Evolutionary conservation across 2,888 invertebrate species (phyloP).

Genomic region (Adelognathus sp.): DNA sequence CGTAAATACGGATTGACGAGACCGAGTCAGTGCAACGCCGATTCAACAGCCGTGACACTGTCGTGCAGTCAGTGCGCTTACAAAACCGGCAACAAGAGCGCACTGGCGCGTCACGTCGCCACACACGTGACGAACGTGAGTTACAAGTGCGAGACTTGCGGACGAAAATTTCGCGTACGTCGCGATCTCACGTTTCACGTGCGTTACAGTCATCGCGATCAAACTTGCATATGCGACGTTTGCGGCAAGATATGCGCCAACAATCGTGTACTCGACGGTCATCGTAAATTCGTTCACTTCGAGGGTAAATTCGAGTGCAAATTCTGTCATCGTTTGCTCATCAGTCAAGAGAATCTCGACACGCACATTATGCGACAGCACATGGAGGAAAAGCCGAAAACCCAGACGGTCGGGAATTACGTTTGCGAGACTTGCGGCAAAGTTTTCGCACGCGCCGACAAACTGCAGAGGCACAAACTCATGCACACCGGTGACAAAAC

Average conservation of each 20-base stretch:
- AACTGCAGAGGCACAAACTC: slow-evolving; percentile 75
- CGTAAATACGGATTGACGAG: background rate
- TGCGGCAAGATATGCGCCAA: slow-evolving; percentile 76
- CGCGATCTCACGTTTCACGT: slow-evolving; percentile 61
- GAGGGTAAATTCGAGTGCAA: slow-evolving; percentile 77
- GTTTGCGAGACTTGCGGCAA: slow-evolving; percentile 80
- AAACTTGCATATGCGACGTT: slow-evolving; percentile 64
- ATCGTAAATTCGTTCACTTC: slow-evolving; percentile 77
- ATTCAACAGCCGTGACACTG: background rate
- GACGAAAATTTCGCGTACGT: slow-evolving; percentile 50
- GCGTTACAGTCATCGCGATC: slow-evolving; percentile 55
- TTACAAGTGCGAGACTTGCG: slow-evolving; percentile 56
- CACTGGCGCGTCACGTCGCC: slow-evolving; percentile 57
- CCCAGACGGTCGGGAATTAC: slow-evolving; percentile 66
- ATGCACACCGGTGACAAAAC: slow-evolving; percentile 77
- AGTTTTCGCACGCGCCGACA: slow-evolving; percentile 72
- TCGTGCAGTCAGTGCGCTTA: slow-evolving; percentile 65
- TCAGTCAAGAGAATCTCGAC: slow-evolving; percentile 81
- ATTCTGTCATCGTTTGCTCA: slow-evolving; percentile 77
- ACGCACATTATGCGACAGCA: slow-evolving; percentile 76
- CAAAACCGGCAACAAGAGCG: slow-evolving; percentile 62
- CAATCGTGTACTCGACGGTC: slow-evolving; percentile 72
- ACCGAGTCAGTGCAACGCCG: background rate
- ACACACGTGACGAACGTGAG: slow-evolving; percentile 14
- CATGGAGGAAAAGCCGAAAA: slow-evolving; percentile 54